Base-by-base conservation (phyloP, 2,113 vertebrate genomes). In the Callipepla californica region DNA sequence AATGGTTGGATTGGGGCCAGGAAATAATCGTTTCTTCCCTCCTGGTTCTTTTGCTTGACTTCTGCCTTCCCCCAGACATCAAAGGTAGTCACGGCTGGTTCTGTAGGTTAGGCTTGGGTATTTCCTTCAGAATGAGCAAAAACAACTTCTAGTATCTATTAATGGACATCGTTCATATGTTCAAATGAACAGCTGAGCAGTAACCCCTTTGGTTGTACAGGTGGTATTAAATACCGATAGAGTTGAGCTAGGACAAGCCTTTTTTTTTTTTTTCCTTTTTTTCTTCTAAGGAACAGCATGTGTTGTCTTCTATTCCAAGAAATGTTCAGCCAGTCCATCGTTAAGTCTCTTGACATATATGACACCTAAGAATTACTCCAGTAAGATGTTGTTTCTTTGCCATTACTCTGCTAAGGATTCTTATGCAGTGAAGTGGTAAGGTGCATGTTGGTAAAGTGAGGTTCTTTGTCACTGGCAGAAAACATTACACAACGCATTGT, bases 61-160 rank as follows among this genome's bases (percentile, higher is more conserved):
- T 83, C 34, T 81, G 30, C 61, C 25, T 91, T 68, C 8, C 22
- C 40, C 11, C 13, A 42, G 9, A 42, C 14, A 44, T 61, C 25
- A 45, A 12, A 58, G 7, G 5, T 44, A 80, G 25, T 40, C 75
- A 45, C 12, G 44, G 47, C 50, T 85, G 48, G 3, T 77, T 80
- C 34, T 53, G 22, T 26, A 30, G 17, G 4, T 4, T 13, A 38
- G 53, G 11, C 9, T 48, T 42, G 7, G 26, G 26, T 18, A 32
- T 22, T 45, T 69, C 19, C 30, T 78, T 70, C 42, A 22, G 57
- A 14, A 11, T 19, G 9, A 30, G 40, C 36, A 30, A 6, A 2
- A 0, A 36, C 50, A 13, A 32, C 15, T 28, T 34, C 18, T 86
- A 4, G 16, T 42, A 12, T 45, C 25, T 1, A 1, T 48, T 44